Conservation (phyloP, 30 jellyfish, hydroid and myxozoan genomes). For the Pseudorhiza aurosa region DNA sequence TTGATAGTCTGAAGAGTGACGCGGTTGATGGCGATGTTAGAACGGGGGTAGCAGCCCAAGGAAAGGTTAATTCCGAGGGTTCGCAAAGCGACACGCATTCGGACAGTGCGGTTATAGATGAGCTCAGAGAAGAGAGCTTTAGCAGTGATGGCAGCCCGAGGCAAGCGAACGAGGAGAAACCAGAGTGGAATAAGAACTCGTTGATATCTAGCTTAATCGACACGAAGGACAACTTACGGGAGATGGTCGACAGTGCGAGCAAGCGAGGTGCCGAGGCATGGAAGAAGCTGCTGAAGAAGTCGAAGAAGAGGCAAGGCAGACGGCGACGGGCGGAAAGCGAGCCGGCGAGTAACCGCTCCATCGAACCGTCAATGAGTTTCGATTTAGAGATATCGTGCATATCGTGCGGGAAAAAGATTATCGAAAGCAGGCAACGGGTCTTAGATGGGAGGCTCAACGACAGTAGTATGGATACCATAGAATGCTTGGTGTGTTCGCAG, state of each 20-base stretch:
- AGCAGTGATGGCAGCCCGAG: conserved; percentile 31
- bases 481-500: conserved; percentile 78
- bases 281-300: conserved; percentile 69
- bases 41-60: conserved; percentile 22
- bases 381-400: conserved; percentile 87
- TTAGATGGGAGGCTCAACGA: conserved; percentile 64
- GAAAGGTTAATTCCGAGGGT: conserved; percentile 22
- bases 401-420: conserved; percentile 92
- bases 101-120: conserved; percentile 25
- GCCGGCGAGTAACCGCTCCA: conserved; percentile 40
- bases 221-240: conserved; percentile 91
- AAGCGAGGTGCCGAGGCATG: conserved; percentile 91
- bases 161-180: conserved; percentile 22
- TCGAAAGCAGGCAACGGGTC: conserved; percentile 82
- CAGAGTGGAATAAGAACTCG: conserved; percentile 74
- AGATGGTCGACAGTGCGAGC: conserved; percentile 94
- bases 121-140: conserved; percentile 24
- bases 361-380: conserved; percentile 63
- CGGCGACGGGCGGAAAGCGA: conserved; percentile 53
- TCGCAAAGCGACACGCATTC: conserved; percentile 65
- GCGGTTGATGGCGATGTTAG: conserved; percentile 35
- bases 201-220: conserved; percentile 80
- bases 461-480: conserved; percentile 61
- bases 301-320: conserved; percentile 20
- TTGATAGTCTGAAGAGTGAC: conserved; percentile 58